Conservation (phyloP, 2,113 vertebrate species). For the Muscicapa adusta region DNA sequence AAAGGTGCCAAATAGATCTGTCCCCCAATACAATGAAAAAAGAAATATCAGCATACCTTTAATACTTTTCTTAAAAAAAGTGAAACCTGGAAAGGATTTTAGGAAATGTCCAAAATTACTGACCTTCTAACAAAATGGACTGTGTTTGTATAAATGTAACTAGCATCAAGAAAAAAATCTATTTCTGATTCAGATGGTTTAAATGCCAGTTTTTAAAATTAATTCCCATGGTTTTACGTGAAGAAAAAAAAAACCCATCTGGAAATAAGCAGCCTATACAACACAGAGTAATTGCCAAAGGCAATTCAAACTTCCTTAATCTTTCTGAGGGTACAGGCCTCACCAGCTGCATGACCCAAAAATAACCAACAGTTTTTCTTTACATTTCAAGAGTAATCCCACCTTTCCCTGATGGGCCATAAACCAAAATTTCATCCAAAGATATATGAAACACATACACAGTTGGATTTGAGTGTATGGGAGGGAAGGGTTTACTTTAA, state of each 20-base stretch:
- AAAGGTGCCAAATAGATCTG: not conserved
- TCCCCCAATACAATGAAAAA: not conserved
- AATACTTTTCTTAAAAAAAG: not conserved
- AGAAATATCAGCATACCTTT: not conserved
- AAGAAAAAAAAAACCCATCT: not conserved
- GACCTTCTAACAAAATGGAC: not conserved
- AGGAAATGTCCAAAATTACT: not conserved
- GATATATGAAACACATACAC: conserved; percentile 48
- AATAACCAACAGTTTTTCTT: conserved; percentile 9
- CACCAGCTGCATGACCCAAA: conserved; percentile 9
- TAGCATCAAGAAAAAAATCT: not conserved
- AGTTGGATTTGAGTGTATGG: not conserved
- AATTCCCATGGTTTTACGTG: not conserved
- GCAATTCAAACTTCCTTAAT: conserved; percentile 27
- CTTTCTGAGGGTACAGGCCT: conserved; percentile 5
- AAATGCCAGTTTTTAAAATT: not conserved
- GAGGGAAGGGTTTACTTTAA: conserved; percentile 20
- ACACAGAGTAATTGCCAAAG: not conserved
- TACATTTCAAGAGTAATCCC: conserved; percentile 24
- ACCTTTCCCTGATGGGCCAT: not conserved
- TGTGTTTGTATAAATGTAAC: not conserved
- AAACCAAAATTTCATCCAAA: conserved; percentile 12
- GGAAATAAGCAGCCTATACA: conserved; percentile 19
- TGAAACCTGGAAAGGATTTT: not conserved
- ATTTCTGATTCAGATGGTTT: not conserved